Percentiles rank a stretch among this genome's conserved stretches.
phyloP scores from a whole-genome alignment of 2,888 invertebrate species.

The Esperia sulphurella region DNA sequence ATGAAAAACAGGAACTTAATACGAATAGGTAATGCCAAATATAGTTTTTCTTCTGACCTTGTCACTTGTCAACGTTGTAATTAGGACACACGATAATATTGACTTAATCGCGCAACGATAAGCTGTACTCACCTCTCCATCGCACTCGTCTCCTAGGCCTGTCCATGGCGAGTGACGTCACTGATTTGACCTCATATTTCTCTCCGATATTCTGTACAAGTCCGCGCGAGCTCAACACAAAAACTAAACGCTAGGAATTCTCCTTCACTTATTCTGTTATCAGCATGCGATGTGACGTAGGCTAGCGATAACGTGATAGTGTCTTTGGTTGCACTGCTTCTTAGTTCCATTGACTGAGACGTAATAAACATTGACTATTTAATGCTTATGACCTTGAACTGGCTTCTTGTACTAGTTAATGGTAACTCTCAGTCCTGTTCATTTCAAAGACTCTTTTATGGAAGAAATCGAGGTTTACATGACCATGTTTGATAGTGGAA shows the following conservation, averaged over 20 bases:
- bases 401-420: too few relatives aligned
- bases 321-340: conserved; percentile 17
- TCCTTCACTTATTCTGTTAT: conserved; percentile 34
- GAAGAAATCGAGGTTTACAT: too few relatives aligned
- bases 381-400: too few relatives aligned
- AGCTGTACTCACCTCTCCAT: background rate
- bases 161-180: conserved; percentile 1
- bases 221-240: conserved; percentile 7
- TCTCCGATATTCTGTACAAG: conserved; percentile 1
- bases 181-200: background rate
- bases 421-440: too few relatives aligned
- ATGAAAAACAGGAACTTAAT: too few relatives aligned
- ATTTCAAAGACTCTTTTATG: too few relatives aligned
- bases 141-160: background rate
- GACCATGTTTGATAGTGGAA: too few relatives aligned
- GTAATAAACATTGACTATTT: background rate
- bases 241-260: conserved; percentile 19
- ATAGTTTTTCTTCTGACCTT: background rate
- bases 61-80: background rate
- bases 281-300: conserved; percentile 47
- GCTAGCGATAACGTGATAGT: conserved; percentile 38
- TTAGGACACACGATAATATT: background rate
- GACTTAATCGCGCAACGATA: background rate
- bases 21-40: too few relatives aligned
- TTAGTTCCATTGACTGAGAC: conserved; percentile 18